A percentile compares a stretch with the other conserved stretches of the same genome.
Conservation (phyloP, 2,113 vertebrate species). For the Megaceryle torquata region DNA sequence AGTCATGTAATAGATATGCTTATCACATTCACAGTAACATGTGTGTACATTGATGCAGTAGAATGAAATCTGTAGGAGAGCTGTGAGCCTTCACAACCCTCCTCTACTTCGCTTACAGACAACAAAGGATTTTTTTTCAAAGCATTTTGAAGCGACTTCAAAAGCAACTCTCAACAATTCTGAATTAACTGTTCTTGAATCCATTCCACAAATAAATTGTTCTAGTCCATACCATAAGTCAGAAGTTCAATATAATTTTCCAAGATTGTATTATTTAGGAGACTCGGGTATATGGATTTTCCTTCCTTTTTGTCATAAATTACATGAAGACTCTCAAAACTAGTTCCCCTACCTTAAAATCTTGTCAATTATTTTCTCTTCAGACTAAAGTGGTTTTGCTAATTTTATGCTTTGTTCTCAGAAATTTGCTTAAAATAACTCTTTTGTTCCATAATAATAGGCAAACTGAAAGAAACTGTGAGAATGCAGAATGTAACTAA, state of each 20-base stretch:
- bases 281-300: not conserved
- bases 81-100: not conserved
- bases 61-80: not conserved
- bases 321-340: not conserved
- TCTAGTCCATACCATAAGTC: not conserved
- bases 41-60: not conserved
- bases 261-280: not conserved
- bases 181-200: not conserved
- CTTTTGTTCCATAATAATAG: constrained; percentile 46
- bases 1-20: not conserved
- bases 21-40: not conserved
- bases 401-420: constrained; percentile 49
- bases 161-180: not conserved
- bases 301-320: not conserved
- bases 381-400: constrained; percentile 10
- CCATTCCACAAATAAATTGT: not conserved
- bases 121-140: not conserved
- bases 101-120: not conserved
- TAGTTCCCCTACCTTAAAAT: not conserved
- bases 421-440: constrained; percentile 50
- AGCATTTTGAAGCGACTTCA: not conserved
- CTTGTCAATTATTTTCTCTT: not conserved
- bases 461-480: constrained; percentile 36
- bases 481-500: constrained; percentile 58
- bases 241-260: not conserved